phyloP scores from a whole-genome alignment of 2,113 vertebrate species.

The Erythrocebus patas region DNA sequence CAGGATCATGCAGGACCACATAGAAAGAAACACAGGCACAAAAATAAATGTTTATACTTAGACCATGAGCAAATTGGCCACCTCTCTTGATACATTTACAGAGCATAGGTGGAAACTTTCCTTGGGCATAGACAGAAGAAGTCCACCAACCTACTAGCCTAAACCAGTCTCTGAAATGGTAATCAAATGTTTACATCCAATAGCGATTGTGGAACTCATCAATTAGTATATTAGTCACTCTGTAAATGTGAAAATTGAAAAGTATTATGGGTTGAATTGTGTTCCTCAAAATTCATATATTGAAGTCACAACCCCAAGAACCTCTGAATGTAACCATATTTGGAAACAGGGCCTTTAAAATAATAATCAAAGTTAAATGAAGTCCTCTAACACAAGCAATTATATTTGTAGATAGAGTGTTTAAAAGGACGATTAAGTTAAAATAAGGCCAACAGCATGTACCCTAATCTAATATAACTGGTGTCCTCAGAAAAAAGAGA shows the following conservation, averaged over 20 bases:
- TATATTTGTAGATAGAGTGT: background rate
- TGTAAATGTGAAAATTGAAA: background rate
- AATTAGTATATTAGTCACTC: background rate
- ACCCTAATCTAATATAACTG: background rate
- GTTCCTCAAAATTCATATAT: background rate
- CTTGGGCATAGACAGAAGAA: background rate
- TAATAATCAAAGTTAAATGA: background rate
- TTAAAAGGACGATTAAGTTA: background rate
- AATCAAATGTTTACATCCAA: background rate
- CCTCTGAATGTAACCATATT: background rate
- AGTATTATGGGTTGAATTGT: background rate
- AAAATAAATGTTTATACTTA: background rate
- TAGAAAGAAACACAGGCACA: background rate
- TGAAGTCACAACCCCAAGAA: background rate
- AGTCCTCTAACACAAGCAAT: background rate
- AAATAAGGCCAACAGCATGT: background rate
- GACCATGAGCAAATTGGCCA: background rate
- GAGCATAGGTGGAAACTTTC: background rate
- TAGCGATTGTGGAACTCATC: background rate
- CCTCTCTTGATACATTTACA: background rate
- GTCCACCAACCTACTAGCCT: background rate
- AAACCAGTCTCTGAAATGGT: background rate
- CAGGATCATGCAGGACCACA: background rate
- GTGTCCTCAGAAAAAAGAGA: background rate
- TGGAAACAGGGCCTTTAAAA: background rate